Percentiles rank a stretch among this genome's conserved stretches.
These are phyloP conservation scores for Falco punctatus DNA, from an alignment of 2,113 vertebrate species.

Conservation along the genomic window DNA sequence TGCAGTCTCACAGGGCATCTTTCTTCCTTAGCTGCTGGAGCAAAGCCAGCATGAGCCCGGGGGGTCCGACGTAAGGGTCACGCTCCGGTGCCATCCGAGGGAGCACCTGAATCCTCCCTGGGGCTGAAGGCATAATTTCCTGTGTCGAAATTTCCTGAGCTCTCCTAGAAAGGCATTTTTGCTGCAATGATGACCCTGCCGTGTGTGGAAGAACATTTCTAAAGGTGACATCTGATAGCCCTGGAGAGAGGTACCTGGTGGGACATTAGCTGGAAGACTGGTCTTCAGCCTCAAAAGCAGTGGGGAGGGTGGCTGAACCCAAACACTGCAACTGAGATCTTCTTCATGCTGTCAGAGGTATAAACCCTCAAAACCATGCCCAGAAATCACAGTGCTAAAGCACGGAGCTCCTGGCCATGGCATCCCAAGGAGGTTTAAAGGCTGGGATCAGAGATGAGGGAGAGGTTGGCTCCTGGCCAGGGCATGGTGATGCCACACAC, in stretches of 20 bases:
- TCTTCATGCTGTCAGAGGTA: fast-evolving
- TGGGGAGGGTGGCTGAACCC: background rate
- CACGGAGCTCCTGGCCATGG: fast-evolving
- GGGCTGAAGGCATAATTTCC: background rate
- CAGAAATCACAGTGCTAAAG: background rate
- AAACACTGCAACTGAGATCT: fast-evolving
- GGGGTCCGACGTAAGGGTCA: fast-evolving
- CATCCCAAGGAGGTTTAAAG: background rate
- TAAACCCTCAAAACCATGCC: background rate
- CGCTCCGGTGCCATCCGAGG: fast-evolving
- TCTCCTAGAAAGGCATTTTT: fast-evolving
- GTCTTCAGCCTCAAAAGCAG: background rate
- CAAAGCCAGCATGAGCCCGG: fast-evolving
- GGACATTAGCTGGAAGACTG: background rate
- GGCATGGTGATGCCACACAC: background rate
- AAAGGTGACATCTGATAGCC: background rate
- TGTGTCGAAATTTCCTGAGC: background rate
- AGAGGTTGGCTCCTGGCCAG: fast-evolving
- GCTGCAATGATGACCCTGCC: fast-evolving
- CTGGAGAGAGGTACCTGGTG: fast-evolving
- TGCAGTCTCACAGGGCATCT: background rate
- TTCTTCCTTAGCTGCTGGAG: background rate
- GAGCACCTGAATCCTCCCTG: background rate
- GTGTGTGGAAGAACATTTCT: fast-evolving
- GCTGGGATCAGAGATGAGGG: background rate